phyloP scores from a whole-genome alignment of 2,888 invertebrate genomes.

The Trimorus sp. region DNA sequence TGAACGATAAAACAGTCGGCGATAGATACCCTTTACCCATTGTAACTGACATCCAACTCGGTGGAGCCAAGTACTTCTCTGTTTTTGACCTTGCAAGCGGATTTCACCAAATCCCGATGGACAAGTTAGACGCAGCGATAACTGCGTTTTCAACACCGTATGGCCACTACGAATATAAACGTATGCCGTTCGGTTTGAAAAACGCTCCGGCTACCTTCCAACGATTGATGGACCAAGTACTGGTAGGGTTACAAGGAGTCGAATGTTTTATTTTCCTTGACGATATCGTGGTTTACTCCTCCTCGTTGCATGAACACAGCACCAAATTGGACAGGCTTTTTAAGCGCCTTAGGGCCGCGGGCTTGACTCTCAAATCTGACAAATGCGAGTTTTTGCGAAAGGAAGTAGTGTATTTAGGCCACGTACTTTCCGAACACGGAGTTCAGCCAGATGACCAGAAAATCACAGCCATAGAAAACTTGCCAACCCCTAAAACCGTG shows the following conservation, averaged over 20 bases:
- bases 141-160: conserved; percentile 47
- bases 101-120: conserved; percentile 69
- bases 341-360: conserved; percentile 51
- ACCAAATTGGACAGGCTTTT: conserved; percentile 57
- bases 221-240: conserved; percentile 70
- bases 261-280: conserved; percentile 66
- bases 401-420: conserved; percentile 71
- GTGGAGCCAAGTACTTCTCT: conserved; percentile 10
- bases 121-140: conserved; percentile 54
- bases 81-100: conserved; percentile 69
- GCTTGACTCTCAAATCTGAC: conserved; percentile 64
- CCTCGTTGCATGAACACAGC: conserved; percentile 51
- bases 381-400: conserved; percentile 70
- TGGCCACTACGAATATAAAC: conserved; percentile 67
- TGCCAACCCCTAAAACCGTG: neutral
- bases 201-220: conserved; percentile 71
- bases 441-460: conserved; percentile 45
- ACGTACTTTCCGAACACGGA: conserved; percentile 70
- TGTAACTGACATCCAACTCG: conserved; percentile 19
- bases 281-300: conserved; percentile 63
- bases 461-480: conserved; percentile 1
- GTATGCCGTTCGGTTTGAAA: conserved; percentile 69
- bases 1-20: conserved; percentile 30
- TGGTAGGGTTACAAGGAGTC: conserved; percentile 64
- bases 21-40: conserved; percentile 59